A percentile compares a stretch with the other conserved stretches of the same genome.
Conservation (phyloP, 2,888 invertebrate genomes). For the Sarcophaga carnaria region DNA sequence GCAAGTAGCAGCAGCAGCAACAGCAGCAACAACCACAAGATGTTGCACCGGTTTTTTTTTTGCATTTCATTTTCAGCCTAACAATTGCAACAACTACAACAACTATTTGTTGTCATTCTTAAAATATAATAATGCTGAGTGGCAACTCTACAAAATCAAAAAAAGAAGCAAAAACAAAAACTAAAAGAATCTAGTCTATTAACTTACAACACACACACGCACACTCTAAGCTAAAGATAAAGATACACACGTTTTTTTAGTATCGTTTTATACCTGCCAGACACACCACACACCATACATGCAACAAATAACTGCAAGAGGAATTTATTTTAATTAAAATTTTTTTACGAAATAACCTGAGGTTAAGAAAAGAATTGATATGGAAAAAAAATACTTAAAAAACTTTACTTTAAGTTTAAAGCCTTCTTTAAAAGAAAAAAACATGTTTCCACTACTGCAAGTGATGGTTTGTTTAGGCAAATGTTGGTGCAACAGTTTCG, state of each 20-base stretch:
- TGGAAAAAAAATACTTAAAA: background rate
- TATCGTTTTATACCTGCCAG: background rate
- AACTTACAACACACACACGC: constrained; percentile 7
- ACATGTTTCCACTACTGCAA: background rate
- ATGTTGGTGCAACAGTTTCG: constrained; percentile 31
- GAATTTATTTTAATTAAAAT: constrained; percentile 50
- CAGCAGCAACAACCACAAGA: constrained; percentile 17
- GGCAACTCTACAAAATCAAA: background rate
- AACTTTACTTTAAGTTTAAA: background rate
- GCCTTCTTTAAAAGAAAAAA: background rate
- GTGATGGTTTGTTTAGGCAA: constrained; percentile 6
- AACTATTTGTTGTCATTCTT: constrained; percentile 46
- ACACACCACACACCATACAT: background rate
- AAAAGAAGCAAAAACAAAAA: background rate
- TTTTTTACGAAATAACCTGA: constrained; percentile 34
- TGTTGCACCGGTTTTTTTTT: constrained; percentile 45
- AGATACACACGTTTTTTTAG: background rate
- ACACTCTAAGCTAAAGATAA: background rate
- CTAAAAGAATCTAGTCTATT: constrained; percentile 44
- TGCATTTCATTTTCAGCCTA: background rate
- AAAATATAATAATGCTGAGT: background rate
- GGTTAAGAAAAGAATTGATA: constrained; percentile 23
- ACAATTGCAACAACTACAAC: background rate
- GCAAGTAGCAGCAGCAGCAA: constrained; percentile 13
- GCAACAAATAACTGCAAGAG: background rate